Evolutionary conservation across 2,113 vertebrate genomes (phyloP).

Genomic region (Ophiodon elongatus): DNA sequence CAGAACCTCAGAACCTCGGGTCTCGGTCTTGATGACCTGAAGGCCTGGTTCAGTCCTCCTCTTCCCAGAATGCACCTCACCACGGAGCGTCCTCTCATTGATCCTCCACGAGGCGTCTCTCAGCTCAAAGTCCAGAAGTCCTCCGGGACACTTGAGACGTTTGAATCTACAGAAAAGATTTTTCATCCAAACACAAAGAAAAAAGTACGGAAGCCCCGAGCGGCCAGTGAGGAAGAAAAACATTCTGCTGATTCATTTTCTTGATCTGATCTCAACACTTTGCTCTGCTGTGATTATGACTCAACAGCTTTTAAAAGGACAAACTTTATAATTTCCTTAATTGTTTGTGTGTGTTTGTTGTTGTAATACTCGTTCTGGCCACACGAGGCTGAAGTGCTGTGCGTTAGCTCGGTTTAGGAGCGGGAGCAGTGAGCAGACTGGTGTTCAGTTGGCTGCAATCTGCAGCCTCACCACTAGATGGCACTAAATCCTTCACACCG

Average conservation of each 20-base stretch:
- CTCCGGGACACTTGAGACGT: not conserved
- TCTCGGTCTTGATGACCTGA: too few relatives aligned
- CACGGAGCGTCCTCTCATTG: not conserved
- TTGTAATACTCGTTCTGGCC: not conserved
- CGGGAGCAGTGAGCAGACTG: too few relatives aligned
- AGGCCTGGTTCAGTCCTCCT: not conserved
- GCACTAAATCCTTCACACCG: not conserved
- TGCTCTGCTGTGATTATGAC: too few relatives aligned
- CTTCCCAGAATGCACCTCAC: constrained; percentile 1
- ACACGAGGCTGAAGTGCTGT: not conserved
- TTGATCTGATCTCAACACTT: too few relatives aligned
- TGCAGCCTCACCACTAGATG: too few relatives aligned
- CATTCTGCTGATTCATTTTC: too few relatives aligned
- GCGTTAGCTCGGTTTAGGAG: too few relatives aligned
- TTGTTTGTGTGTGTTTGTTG: too few relatives aligned
- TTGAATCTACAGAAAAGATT: not conserved
- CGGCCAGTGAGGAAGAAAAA: not conserved
- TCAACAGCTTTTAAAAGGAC: too few relatives aligned
- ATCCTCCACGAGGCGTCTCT: constrained; percentile 5
- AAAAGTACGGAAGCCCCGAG: not conserved
- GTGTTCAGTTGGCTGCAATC: too few relatives aligned
- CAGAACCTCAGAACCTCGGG: too few relatives aligned
- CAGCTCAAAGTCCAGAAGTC: constrained; percentile 11
- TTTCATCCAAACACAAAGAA: not conserved
- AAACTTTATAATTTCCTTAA: too few relatives aligned